Base-by-base conservation (phyloP, 2,113 vertebrate genomes). In the Leptobrachium ailaonicum region DNA sequence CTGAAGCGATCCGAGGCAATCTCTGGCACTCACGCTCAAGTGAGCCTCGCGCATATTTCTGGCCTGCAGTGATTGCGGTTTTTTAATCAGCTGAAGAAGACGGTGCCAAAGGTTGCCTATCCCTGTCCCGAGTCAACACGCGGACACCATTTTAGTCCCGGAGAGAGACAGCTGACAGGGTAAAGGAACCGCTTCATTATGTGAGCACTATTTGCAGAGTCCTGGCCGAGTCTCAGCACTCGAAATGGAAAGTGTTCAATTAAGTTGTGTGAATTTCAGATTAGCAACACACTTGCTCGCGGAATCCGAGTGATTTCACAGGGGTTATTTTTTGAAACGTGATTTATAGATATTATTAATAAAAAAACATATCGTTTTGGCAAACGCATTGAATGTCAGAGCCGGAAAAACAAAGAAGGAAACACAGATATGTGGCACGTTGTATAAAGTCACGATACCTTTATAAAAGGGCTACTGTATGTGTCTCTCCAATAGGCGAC, bases 301-400 rank as follows among this genome's bases (percentile, higher is more conserved):
- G 85, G 86, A 86, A 88, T 80, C 75, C 53, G 85, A 87, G 75
- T 56, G 82, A 75, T 68, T 78, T 63, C 44, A 44, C 78, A 77
- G 2, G 42, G 69, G 84, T 66, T 53, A 14, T 62, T 79, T 88
- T 81, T 53, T 85, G 85, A 85, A 83, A 84, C 67, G 2, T n/a
- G 53, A 78, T 71, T 71, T 63, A 63, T 71, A 71, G 67, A 70
- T 60, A 54, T 41, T 44, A 42, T 45, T 43, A 69, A 70, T 62
- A 45, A 14, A 54, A 58, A 60, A 60, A 58, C 0, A 32, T 32
- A 32, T 12, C 0, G 13, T 60, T 2, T 60, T 60, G 56, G 56
- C 11, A 60, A 60, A 2, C 1, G 8, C 4, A 50, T 1, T 50
- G 47, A 32, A 32, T 32, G 20, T 32, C 20, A 32, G 20, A 32